Evolutionary conservation across 2,888 invertebrate species (phyloP), one percentile per base, ranked within the genome.

Genomic region (Nipponacmea schrenckii): DNA sequence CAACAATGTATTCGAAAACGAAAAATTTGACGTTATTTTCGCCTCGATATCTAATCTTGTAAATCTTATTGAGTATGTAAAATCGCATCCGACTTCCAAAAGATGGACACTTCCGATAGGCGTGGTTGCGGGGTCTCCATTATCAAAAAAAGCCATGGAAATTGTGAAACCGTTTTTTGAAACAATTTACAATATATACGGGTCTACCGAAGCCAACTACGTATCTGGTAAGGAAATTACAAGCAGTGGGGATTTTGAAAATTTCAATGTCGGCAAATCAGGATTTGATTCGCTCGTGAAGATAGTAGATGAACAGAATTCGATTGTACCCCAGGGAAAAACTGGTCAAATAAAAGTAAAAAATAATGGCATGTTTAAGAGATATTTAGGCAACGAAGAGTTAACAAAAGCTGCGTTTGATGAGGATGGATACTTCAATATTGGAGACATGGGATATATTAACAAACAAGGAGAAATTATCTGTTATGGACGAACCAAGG

Each of bases 361-460:
- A 56, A 10, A 26, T 17, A 24, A 15, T 15, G 15, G 7, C 26
- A 20, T 48, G 45, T 66, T 67, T 50, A 31, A 62, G n/a, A 46
- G 20, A 5, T 71, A 68, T 27, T n/a, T 71, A 15, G 62, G 63
- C 14, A 63, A 71, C 17, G 62, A 66, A 10, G 64, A 68, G 15
- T 50, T 62, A 20, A 71, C 71, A 10, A 31, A 44, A 20, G 50
- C 63, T 0, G 68, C 44, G 45, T 68, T 68, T 50, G 68, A 67
- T 24, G 39, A 64, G 0, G 68, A 71, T 56, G 71, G 68, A 1
- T 71, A 26, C 17, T 50, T 71, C 44, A 48, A 64, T 64, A 71
- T 67, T 12, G 50, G 62, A 10, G 71, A 71, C 68, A 12, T 67
- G 7, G 71, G 71, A 1, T 20, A 27, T 15, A 44, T 68, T 1